Evolutionary conservation across 2,888 invertebrate genomes (phyloP), one percentile per base, ranked within the genome.

Genomic region (Lepidonotus clava): DNA sequence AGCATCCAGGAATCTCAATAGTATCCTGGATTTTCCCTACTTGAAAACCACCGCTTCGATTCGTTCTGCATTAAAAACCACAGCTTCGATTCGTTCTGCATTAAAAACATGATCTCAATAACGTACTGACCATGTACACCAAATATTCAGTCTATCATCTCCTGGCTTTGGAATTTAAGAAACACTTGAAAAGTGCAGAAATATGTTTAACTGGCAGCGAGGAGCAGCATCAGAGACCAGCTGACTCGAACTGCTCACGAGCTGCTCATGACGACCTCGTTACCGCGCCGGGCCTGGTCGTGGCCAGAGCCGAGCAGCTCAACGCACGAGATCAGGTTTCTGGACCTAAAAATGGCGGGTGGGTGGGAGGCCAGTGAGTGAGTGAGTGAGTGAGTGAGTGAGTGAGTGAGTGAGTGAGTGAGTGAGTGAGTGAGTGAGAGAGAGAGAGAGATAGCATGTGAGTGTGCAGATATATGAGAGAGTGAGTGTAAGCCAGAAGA

Each of bases 341-440:
- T 24, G n/a, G 28, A 2, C 28, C 61, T 61, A 61, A 61, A 61
- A 61, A 61, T 61, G 61, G 61, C 61, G 71, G 71, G 36, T 18
- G 71, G 38, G 38, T 36, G 71, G 38, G 71, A 1, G 46, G 46
- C 5, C 6, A 80, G 83, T 34, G 83, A 83, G 83, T n/a, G 56
- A 83, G 56, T 24, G 83, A 83, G 80, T 28, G 83, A 83, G 83
- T 28, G 83, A 56, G 83, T 36, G 83, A 83, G 83, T 28, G 36
- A 76, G 76, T 8, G 76, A 76, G 76, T 18, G 76, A 76, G 76
- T 8, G 76, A 76, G 76, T 18, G 76, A n/a, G 76, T 8, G 76
- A 76, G 76, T 18, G 36, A n/a, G 76, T 8, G 76, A 76, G 76
- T 8, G 76, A 76, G 76, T 6, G 76, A 76, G 76, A 76, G 36